Percentiles rank a stretch among this genome's conserved stretches.
phyloP scores from a whole-genome alignment of 1,140 invertebrate species.

The Drosophila suzukii region DNA sequence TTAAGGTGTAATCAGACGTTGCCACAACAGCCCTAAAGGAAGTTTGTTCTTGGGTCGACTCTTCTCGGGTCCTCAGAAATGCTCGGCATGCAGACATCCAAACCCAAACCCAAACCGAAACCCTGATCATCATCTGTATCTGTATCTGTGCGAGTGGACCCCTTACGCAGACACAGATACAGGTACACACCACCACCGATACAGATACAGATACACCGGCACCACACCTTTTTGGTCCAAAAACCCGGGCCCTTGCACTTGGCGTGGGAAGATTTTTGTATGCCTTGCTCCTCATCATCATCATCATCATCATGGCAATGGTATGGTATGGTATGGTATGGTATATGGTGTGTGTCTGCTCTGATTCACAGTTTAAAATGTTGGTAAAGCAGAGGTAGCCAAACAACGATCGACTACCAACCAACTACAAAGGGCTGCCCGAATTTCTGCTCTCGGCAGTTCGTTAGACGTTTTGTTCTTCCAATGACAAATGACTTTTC shows the following conservation, averaged over 20 bases:
- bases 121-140: slow-evolving; percentile 54
- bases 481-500: slow-evolving; percentile 81
- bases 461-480: slow-evolving; percentile 81
- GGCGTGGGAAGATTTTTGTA: slow-evolving; percentile 84
- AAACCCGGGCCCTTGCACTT: slow-evolving; percentile 73
- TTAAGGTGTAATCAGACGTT: slow-evolving; percentile 80
- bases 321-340: slow-evolving; percentile 14
- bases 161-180: slow-evolving; percentile 32
- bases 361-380: slow-evolving; percentile 75
- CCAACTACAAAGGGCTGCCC: slow-evolving; percentile 64
- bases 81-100: slow-evolving; percentile 70
- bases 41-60: slow-evolving; percentile 51
- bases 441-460: slow-evolving; percentile 47
- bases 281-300: slow-evolving; percentile 45
- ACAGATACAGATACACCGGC: slow-evolving; percentile 21
- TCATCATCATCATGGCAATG: slow-evolving; percentile 2
- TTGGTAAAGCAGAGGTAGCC: slow-evolving; percentile 59
- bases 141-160: slow-evolving; percentile 40
- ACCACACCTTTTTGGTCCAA: slow-evolving; percentile 72
- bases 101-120: slow-evolving; percentile 9
- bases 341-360: slow-evolving; percentile 53
- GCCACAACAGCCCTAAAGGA: slow-evolving; percentile 75
- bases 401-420: slow-evolving; percentile 40
- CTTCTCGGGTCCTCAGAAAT: slow-evolving; percentile 64
- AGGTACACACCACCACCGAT: background rate